Base-by-base conservation (phyloP, 2,797 vertebrate genomes). In the Gallirallus australis region DNA sequence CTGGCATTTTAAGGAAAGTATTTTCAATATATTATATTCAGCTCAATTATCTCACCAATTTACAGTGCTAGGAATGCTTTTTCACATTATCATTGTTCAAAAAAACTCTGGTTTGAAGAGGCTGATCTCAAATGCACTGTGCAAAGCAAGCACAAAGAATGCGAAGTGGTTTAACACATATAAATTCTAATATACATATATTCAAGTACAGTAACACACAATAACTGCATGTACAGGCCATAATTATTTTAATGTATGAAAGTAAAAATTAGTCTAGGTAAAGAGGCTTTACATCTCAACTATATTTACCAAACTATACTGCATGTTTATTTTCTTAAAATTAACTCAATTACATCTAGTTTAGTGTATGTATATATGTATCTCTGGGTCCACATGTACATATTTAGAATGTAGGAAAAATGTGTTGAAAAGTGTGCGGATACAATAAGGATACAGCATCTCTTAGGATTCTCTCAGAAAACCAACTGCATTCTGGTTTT, bases 131-230 rank as follows among this genome's bases (percentile, higher is more conserved):
- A 91, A 91, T 92, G 89, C 80, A 86, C 77, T 66, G 77, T 70
- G 90, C 73, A 84, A 88, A 94, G 66, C 73, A 94, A 95, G 63
- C 77, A 93, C 80, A 50, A 86, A 91, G 66, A 86, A 82, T 45
- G 77, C 53, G 24, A 57, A 91, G 66, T 94, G 80, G 85, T 89
- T 91, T 88, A 63, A 82, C 63, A 84, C 56, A 79, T 33, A 64
- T 8, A 86, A 1, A 0, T 52, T 73, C 48, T 73, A 64, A 79
- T 53, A 42, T 35, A 89, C 10, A 9, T 18, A 91, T 64, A 88
- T 24, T 81, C 52, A 90, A 52, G 63, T 81, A 93, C 76, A 92
- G 39, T 35, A 78, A 91, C 81, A 91, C 69, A 93, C 56, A 83
- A 54, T 69, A 69, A 42, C 39, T 82, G 70, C 70, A 80, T 6